Evolutionary conservation across 2,797 vertebrate genomes (phyloP).

Genomic region (Chrosomus eos): DNA sequence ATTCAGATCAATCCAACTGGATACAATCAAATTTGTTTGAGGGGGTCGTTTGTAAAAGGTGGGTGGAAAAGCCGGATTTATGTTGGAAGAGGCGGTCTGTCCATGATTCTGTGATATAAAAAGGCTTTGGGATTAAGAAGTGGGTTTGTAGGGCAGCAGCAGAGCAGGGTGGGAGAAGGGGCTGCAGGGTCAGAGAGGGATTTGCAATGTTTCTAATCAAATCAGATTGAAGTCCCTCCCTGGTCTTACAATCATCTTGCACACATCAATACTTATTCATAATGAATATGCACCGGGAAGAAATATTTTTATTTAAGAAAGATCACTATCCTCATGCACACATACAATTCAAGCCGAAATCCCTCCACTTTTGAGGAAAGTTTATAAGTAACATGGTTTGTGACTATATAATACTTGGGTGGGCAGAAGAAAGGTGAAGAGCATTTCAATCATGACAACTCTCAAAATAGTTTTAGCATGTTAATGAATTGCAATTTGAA

Average conservation of each 20-base stretch:
- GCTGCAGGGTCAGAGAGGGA: slow-evolving; percentile 67
- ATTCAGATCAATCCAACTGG: not conserved
- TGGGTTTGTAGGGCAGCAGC: slow-evolving; percentile 76
- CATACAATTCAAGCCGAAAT: not conserved
- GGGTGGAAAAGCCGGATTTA: slow-evolving; percentile 57
- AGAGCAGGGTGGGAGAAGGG: slow-evolving; percentile 59
- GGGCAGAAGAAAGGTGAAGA: not conserved
- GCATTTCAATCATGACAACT: not conserved
- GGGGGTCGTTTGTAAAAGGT: not conserved
- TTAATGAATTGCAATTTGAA: not conserved
- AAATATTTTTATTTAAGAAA: not conserved
- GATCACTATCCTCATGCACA: not conserved
- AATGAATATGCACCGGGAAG: not conserved
- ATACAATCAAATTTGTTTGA: slow-evolving; percentile 23
- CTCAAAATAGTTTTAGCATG: not conserved
- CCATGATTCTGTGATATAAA: slow-evolving; percentile 68
- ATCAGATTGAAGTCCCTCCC: slow-evolving; percentile 67
- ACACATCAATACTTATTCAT: not conserved
- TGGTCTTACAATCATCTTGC: slow-evolving; percentile 10
- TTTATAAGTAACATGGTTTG: not conserved
- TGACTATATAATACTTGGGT: not conserved
- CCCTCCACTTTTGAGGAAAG: not conserved
- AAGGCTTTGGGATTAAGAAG: slow-evolving; percentile 80
- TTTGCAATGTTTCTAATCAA: slow-evolving; percentile 79
- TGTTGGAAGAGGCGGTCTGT: slow-evolving; percentile 67